Evolutionary conservation across 1,140 invertebrate species (phyloP).

Genomic region (Phthorimaea operculella): DNA sequence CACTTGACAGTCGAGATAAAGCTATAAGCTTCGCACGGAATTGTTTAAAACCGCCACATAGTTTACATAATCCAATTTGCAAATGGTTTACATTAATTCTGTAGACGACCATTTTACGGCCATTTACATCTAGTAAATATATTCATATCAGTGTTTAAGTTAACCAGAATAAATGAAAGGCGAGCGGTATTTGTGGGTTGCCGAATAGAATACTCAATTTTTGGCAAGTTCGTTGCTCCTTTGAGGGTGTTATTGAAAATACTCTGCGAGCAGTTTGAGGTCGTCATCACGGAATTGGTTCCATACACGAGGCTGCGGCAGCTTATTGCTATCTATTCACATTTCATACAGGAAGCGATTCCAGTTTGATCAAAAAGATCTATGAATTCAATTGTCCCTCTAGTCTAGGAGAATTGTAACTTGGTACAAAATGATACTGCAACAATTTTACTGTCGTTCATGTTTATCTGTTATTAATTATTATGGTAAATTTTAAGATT

Average conservation of each 20-base stretch:
- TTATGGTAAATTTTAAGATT: too few species aligned
- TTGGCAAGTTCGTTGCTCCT: slow-evolving; percentile 16
- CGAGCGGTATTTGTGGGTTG: slow-evolving; percentile 7
- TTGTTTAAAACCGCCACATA: slow-evolving; percentile 20
- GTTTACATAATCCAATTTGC: slow-evolving; percentile 22
- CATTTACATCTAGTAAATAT: slow-evolving; percentile 24
- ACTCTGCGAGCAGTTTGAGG: slow-evolving; percentile 25
- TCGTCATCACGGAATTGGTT: slow-evolving; percentile 20
- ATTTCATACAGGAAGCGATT: background rate
- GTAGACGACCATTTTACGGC: slow-evolving; percentile 18
- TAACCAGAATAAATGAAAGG: slow-evolving; percentile 41
- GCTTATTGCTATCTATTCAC: background rate
- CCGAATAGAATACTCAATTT: slow-evolving; percentile 32
- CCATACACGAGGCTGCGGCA: background rate
- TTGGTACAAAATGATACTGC: too few species aligned
- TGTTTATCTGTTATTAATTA: too few species aligned
- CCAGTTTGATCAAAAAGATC: background rate
- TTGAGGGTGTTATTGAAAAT: slow-evolving; percentile 33
- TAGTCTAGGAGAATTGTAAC: too few species aligned
- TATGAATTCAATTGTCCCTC: background rate
- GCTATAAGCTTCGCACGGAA: slow-evolving; percentile 19
- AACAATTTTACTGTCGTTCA: too few species aligned
- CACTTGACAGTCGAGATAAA: background rate
- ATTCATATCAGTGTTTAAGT: slow-evolving; percentile 38
- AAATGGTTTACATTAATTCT: slow-evolving; percentile 24